Evolutionary conservation across 2,888 invertebrate genomes (phyloP).

Genomic region (Macrophya annulata): DNA sequence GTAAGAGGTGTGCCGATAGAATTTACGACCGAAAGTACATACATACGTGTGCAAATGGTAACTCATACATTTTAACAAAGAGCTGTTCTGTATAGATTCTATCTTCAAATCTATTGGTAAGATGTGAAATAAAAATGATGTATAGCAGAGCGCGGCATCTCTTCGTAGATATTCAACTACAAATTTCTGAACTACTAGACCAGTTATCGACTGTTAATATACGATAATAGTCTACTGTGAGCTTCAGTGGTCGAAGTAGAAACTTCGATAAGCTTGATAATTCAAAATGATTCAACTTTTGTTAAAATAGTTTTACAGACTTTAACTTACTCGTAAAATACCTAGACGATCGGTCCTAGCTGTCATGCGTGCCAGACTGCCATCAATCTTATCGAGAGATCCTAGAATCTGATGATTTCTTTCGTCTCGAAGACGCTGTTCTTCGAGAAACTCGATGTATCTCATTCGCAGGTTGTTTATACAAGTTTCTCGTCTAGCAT

Average conservation of each 20-base stretch:
- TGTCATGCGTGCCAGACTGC: constrained; percentile 81
- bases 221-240: background rate
- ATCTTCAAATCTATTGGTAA: background rate
- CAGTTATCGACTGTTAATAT: constrained; percentile 30
- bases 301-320: background rate
- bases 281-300: background rate
- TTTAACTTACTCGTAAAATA: constrained; percentile 80
- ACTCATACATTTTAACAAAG: background rate
- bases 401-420: constrained; percentile 83
- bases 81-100: too few relatives aligned
- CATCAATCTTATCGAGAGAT: constrained; percentile 83
- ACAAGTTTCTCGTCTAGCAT: constrained; percentile 75
- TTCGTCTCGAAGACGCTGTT: constrained; percentile 82
- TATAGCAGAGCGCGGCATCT: constrained; percentile 9
- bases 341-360: constrained; percentile 84
- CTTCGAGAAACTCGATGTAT: constrained; percentile 82
- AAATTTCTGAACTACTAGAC: background rate
- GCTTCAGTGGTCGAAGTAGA: background rate
- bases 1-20: background rate
- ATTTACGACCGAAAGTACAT: background rate
- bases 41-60: background rate
- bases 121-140: background rate
- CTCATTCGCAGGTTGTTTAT: constrained; percentile 78
- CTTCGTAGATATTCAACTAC: background rate
- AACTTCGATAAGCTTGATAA: background rate